Evolutionary conservation across 2,113 vertebrate genomes (phyloP).

Genomic region (Odocoileus hemionus): DNA sequence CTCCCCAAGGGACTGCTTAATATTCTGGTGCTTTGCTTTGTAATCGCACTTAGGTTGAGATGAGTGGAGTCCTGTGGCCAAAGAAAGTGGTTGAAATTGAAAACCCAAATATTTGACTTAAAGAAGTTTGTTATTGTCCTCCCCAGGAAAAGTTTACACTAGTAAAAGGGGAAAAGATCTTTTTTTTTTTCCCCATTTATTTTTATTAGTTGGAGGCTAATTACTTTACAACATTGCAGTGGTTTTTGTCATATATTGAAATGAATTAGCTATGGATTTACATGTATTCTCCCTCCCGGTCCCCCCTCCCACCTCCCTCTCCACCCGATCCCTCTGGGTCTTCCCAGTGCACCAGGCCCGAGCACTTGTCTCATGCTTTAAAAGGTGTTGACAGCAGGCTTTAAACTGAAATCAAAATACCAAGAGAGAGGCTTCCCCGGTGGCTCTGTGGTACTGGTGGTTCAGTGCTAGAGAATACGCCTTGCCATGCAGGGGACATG

Average conservation of each 20-base stretch:
- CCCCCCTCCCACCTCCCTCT: no score
- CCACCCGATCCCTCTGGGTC: no score
- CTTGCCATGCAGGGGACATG: not conserved
- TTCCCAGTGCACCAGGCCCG: no score
- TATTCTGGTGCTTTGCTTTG: not conserved
- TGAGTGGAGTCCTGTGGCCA: not conserved
- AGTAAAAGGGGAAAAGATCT: not conserved
- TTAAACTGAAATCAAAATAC: not conserved
- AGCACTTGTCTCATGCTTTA: not conserved
- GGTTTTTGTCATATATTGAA: no score
- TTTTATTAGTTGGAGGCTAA: no score
- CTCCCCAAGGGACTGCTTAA: not conserved
- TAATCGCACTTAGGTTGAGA: rapidly evolving
- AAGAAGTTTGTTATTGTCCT: not conserved
- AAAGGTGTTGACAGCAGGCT: not conserved
- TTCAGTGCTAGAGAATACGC: not conserved
- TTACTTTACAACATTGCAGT: no score
- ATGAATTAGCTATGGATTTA: no score
- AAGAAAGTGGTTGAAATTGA: not conserved
- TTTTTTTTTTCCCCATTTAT: no score
- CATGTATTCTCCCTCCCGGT: no score
- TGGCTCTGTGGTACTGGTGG: not conserved
- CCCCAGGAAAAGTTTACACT: not conserved
- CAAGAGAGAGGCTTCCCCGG: not conserved
- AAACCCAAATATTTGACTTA: not conserved